Evolutionary conservation across 2,888 invertebrate species (phyloP).

Genomic region (Epicampocera succincta): DNA sequence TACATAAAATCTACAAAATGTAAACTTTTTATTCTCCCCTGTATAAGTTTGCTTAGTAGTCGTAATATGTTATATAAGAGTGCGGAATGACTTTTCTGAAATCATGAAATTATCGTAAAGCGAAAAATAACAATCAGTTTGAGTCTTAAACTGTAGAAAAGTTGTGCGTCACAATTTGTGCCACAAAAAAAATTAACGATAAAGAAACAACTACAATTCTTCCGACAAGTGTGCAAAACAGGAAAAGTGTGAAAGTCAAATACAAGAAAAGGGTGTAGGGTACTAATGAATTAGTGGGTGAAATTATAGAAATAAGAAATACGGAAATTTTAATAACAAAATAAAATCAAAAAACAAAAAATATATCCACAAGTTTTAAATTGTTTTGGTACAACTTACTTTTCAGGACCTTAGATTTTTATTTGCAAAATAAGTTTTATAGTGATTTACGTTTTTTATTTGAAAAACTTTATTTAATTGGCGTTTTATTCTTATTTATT

Average conservation of each 20-base stretch:
- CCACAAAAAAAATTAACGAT: not conserved
- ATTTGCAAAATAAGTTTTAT: conserved; percentile 55
- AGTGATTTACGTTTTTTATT: conserved; percentile 65
- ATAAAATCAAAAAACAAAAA: conserved; percentile 47
- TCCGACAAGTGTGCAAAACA: conserved; percentile 4
- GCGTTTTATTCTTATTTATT: conserved; percentile 68
- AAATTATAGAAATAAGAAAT: not conserved
- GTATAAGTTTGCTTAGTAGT: too few relatives aligned
- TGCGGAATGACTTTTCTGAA: not conserved
- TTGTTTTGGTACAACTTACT: conserved; percentile 57
- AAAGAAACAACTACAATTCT: conserved; percentile 3
- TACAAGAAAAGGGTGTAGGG: not conserved
- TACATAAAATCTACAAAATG: too few relatives aligned
- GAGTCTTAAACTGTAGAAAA: not conserved
- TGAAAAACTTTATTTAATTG: conserved; percentile 56
- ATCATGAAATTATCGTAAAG: not conserved
- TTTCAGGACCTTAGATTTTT: conserved; percentile 53
- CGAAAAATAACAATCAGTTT: not conserved
- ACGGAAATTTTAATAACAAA: conserved; percentile 31
- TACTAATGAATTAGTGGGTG: too few relatives aligned
- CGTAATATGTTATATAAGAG: too few relatives aligned
- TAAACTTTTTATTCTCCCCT: too few relatives aligned
- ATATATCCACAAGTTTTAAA: conserved; percentile 30
- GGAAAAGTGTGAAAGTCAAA: too few relatives aligned
- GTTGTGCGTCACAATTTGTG: too few relatives aligned